Percentiles rank a stretch among this genome's conserved stretches.
Conservation (phyloP, 2,888 invertebrate genomes). For the Meiosimyza decipiens region DNA sequence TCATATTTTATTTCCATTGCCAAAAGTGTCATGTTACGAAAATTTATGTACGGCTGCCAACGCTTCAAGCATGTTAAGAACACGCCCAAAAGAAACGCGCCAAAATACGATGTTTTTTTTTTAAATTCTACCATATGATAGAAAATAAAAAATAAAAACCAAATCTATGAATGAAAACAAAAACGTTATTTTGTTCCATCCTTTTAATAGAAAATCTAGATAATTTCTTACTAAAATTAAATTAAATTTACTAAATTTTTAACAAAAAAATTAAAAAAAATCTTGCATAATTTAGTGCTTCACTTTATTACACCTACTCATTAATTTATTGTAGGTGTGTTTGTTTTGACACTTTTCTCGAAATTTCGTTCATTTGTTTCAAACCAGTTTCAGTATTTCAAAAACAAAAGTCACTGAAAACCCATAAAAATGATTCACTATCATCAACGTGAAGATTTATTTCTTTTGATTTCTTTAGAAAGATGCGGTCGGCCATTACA, state of each 20-base stretch:
- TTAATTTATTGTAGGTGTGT: too few species aligned
- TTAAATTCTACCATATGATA: slow-evolving; percentile 21
- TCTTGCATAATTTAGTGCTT: too few species aligned
- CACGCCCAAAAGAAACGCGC: slow-evolving; percentile 33
- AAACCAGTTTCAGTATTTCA: background rate
- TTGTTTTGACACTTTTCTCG: background rate
- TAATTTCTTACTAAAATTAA: too few species aligned
- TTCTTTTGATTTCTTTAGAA: slow-evolving; percentile 11
- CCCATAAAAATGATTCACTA: slow-evolving; percentile 29
- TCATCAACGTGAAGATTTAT: slow-evolving; percentile 23
- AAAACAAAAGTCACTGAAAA: background rate
- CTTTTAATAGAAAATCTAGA: too few species aligned
- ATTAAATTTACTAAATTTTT: too few species aligned
- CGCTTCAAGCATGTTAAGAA: slow-evolving; percentile 28
- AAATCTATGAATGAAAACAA: too few species aligned
- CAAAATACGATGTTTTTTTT: slow-evolving; percentile 39
- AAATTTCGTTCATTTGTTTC: too few species aligned
- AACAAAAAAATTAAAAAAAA: too few species aligned
- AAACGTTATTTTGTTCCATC: too few species aligned
- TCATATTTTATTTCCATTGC: slow-evolving; percentile 67
- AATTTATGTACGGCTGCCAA: slow-evolving; percentile 61
- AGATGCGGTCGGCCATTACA: slow-evolving; percentile 9
- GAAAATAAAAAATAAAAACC: background rate
- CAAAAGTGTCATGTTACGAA: slow-evolving; percentile 67
- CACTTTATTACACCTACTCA: too few species aligned